These are phyloP conservation scores for Onychomys torridus DNA, from an alignment of 2,797 vertebrate species.

Conservation along the genomic window DNA sequence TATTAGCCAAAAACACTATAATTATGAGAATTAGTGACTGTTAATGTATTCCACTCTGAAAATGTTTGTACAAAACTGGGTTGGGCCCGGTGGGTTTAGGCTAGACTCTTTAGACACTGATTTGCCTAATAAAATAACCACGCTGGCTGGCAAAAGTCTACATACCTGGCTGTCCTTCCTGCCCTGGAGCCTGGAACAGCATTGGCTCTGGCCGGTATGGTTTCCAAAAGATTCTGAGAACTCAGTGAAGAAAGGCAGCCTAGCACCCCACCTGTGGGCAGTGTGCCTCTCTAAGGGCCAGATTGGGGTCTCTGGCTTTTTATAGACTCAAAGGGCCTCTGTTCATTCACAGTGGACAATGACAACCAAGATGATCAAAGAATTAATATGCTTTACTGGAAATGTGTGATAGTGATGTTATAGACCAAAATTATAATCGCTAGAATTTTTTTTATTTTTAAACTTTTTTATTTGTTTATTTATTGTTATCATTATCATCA, in stretches of 20 bases:
- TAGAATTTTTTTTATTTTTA: background rate
- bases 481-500: too few relatives aligned
- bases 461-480: background rate
- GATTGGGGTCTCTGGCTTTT: background rate
- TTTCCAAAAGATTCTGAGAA: slow-evolving; percentile 27
- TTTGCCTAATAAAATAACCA: slow-evolving; percentile 76
- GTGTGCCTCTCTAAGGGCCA: slow-evolving; percentile 20
- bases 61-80: slow-evolving; percentile 72
- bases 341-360: slow-evolving; percentile 46
- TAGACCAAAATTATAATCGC: background rate
- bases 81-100: slow-evolving; percentile 40
- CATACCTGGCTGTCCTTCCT: slow-evolving; percentile 53
- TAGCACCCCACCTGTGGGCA: slow-evolving; percentile 35
- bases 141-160: slow-evolving; percentile 33
- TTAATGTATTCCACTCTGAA: slow-evolving; percentile 75
- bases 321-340: slow-evolving; percentile 33
- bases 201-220: background rate
- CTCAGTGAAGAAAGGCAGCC: slow-evolving; percentile 31
- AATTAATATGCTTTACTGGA: background rate
- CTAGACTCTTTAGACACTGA: slow-evolving; percentile 62
- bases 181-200: background rate
- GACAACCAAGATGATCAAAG: slow-evolving; percentile 25
- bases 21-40: slow-evolving; percentile 58
- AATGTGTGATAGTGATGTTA: background rate
- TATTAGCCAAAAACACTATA: slow-evolving; percentile 62